Base-by-base conservation (phyloP, 2,888 invertebrate genomes). In the Beris chalybata region DNA sequence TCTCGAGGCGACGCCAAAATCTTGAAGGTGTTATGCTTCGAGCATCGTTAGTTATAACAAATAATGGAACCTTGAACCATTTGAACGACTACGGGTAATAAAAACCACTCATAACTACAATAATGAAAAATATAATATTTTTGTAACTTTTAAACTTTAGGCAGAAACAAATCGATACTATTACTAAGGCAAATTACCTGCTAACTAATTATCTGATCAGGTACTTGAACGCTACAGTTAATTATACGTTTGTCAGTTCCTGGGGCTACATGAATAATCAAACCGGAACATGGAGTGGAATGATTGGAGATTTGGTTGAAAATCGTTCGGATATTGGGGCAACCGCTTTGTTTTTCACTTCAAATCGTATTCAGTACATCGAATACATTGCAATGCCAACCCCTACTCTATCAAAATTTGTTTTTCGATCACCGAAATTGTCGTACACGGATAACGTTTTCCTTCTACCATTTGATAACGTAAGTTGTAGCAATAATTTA, bases 401-500 rank as follows among this genome's bases (percentile, higher is more conserved):
- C 0, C 85, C 86, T 2, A 88, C 88, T 0, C 80, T 84, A 71
- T 89, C 88, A 0, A 86, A 86, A 72, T 89, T 90, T 74, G 84
- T 91, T 22, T 90, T 90, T 75, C 85, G 87, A 58, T 86, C 88
- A 74, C 90, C 90, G 2, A 87, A 89, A 73, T 75, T 91, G 5
- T 88, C 90, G 0, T 88, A 87, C 69, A 86, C 90, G 48, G 87
- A 86, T 71, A 90, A 91, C 74, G 85, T 91, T 53, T 91, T 88
- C 74, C 77, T 85, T 2, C 77, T 90, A 31, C 89, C 91, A 0
- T 91, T 91, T 74, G 83, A 85, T 66, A 78, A 82, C 1, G 89
- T 90, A n/a, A 65, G 54, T 63, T 9, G 15, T 4, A 29, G 15
- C 29, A 29, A 30, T 56, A 2, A 11, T 38, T 4, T n/a, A 13